phyloP scores from a whole-genome alignment of 2,888 invertebrate genomes.

The Drosophila phalerata region DNA sequence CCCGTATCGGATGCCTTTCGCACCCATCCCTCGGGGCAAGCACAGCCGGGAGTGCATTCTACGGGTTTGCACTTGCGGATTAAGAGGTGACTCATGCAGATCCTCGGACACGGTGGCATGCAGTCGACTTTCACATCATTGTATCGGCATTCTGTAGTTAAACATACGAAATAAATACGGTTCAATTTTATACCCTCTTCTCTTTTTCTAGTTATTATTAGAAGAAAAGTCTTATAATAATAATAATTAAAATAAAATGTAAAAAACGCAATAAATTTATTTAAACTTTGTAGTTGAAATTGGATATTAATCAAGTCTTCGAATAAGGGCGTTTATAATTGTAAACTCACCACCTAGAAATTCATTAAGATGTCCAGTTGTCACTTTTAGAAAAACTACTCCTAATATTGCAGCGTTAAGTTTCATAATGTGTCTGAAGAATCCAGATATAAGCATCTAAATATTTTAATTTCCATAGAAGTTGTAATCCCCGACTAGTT shows the following conservation, averaged over 20 bases:
- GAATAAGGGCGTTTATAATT: not conserved
- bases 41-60: constrained; percentile 33
- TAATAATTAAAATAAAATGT: too few relatives aligned
- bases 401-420: not conserved
- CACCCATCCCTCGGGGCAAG: constrained; percentile 28
- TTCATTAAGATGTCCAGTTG: constrained; percentile 11
- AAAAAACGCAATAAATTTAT: too few relatives aligned
- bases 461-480: not conserved
- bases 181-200: not conserved
- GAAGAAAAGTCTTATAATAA: too few relatives aligned
- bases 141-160: constrained; percentile 18
- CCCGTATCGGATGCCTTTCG: constrained; percentile 19
- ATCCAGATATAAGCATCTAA: not conserved
- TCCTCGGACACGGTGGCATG: constrained; percentile 25
- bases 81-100: constrained; percentile 18
- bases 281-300: not conserved
- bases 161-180: not conserved
- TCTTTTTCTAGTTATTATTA: too few relatives aligned
- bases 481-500: not conserved
- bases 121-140: constrained; percentile 30
- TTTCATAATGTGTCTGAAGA: constrained; percentile 16
- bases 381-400: not conserved
- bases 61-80: constrained; percentile 15
- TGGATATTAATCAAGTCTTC: not conserved
- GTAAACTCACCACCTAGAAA: constrained; percentile 21